These are phyloP conservation scores for Euura lappo DNA, from an alignment of 1,140 invertebrate species.

Conservation along the genomic window DNA sequence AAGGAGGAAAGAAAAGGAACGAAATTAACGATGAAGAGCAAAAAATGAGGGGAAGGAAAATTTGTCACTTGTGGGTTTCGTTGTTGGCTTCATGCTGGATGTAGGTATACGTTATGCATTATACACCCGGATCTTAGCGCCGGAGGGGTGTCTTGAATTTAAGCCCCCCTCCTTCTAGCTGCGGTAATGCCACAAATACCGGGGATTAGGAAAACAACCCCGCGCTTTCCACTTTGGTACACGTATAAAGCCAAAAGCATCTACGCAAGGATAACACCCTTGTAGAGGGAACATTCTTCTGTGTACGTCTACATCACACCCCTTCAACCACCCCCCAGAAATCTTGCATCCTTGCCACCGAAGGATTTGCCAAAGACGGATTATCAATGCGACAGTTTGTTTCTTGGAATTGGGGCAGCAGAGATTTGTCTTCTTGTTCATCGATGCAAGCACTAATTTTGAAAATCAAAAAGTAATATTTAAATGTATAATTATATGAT, in stretches of 20 bases:
- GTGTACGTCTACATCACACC: neutral
- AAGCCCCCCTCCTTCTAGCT: constrained; percentile 34
- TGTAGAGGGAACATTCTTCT: neutral
- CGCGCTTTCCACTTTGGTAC: constrained; percentile 26
- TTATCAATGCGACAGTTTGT: no score
- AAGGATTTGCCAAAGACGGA: no score
- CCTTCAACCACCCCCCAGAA: neutral
- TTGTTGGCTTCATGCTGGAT: neutral
- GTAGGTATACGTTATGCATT: neutral
- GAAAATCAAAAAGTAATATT: no score
- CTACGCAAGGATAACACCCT: neutral
- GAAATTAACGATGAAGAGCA: no score
- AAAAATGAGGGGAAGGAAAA: no score
- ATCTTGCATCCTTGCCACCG: no score
- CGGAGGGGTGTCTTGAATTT: constrained; percentile 35
- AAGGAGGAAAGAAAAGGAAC: no score
- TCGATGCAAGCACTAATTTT: no score
- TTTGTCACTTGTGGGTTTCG: no score
- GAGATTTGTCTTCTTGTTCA: no score
- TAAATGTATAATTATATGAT: no score
- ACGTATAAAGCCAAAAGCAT: neutral
- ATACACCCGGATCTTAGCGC: neutral
- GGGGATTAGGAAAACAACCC: constrained; percentile 49
- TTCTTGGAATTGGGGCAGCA: no score
- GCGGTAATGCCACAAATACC: constrained; percentile 51